phyloP scores from a whole-genome alignment of 2,113 vertebrate genomes.

The Chlorodrepanis virens region DNA sequence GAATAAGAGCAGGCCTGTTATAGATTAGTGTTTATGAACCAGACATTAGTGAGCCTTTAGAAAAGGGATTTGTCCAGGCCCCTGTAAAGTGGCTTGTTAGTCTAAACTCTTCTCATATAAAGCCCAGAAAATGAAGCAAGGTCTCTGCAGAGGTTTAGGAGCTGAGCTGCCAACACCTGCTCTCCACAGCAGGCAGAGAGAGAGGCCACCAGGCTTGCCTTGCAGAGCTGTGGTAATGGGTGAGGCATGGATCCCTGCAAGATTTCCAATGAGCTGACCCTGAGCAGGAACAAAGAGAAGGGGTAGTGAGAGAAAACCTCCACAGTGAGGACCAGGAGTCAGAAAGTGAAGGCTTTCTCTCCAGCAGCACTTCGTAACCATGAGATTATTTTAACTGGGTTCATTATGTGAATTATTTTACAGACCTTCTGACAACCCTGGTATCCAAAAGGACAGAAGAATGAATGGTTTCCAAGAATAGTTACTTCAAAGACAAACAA shows the following conservation, averaged over 20 bases:
- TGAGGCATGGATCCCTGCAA: neutral
- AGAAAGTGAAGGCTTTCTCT: neutral
- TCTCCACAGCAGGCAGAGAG: neutral
- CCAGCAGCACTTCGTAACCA: neutral
- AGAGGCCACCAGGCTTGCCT: neutral
- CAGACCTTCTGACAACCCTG: neutral
- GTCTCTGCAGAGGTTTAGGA: neutral
- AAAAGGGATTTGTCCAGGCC: neutral
- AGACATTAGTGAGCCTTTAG: neutral
- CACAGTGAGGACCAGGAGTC: neutral
- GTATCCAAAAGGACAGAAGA: neutral
- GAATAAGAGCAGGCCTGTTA: neutral
- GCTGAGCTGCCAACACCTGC: neutral
- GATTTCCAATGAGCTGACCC: neutral
- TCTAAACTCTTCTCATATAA: neutral
- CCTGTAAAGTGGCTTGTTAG: neutral
- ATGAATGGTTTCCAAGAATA: neutral
- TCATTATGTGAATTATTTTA: neutral
- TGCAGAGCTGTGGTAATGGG: neutral
- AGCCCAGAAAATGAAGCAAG: neutral
- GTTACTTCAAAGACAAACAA: neutral
- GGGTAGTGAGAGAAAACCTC: neutral
- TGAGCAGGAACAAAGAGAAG: neutral
- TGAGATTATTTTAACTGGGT: neutral
- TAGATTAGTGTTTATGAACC: conserved; percentile 26